These are phyloP conservation scores for Phrynosoma platyrhinos DNA, from an alignment of 2,113 vertebrate species.

Conservation along the genomic window DNA sequence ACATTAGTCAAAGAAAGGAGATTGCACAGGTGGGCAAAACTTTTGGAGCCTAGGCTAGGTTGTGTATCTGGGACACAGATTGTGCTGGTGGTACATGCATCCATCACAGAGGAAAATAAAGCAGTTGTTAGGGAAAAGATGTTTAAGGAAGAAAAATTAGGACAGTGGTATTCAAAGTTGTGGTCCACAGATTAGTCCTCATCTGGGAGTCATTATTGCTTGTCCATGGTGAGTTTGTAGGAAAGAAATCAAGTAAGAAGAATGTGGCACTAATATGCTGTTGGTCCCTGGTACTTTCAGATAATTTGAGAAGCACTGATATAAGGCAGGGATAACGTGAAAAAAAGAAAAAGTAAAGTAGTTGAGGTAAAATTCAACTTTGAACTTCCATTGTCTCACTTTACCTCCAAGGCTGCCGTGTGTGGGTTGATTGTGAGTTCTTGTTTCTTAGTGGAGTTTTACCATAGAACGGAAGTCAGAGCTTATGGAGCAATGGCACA, in stretches of 20 bases:
- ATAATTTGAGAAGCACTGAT: no score
- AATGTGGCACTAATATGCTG: no score
- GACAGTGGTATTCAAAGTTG: no score
- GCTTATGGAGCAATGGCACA: background rate
- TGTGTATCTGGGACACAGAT: background rate
- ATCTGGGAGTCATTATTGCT: no score
- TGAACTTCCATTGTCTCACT: background rate
- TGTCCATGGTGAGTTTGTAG: no score
- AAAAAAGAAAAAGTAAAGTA: no score
- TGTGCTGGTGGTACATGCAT: no score
- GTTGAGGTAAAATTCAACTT: background rate
- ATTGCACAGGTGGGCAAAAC: background rate
- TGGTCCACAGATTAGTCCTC: no score
- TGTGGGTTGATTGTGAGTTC: background rate
- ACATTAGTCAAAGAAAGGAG: background rate
- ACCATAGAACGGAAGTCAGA: background rate
- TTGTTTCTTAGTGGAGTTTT: constrained; percentile 3
- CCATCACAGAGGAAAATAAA: background rate
- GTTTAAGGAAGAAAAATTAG: background rate
- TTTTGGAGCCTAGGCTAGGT: background rate
- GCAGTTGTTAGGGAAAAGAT: background rate
- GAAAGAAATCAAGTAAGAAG: no score
- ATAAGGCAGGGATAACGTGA: background rate
- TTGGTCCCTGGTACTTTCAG: no score
- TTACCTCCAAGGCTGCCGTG: background rate